Percentiles rank a stretch among this genome's conserved stretches.
Evolutionary conservation across 2,113 vertebrate species (phyloP).

Genomic region (Pseudolaguvia tuberculata): DNA sequence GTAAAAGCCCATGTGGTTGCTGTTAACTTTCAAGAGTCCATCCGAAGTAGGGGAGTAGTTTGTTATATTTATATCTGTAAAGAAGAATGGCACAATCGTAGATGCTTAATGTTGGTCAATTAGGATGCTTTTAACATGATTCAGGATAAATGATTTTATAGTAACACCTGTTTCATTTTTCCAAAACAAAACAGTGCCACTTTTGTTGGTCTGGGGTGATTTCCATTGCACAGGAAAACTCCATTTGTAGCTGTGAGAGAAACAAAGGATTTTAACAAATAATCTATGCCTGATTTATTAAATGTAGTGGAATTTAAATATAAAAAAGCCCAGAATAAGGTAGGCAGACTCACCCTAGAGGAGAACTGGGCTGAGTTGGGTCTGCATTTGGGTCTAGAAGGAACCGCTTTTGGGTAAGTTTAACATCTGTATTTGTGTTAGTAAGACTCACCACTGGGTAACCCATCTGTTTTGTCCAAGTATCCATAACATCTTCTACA

Average conservation of each 20-base stretch:
- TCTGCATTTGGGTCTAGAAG: slow-evolving; percentile 80
- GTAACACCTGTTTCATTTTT: slow-evolving; percentile 67
- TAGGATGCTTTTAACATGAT: background rate
- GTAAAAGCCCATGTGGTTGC: slow-evolving; percentile 86
- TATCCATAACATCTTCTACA: slow-evolving; percentile 86
- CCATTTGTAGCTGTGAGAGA: slow-evolving; percentile 83
- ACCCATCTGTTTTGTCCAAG: slow-evolving; percentile 96
- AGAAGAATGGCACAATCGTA: background rate
- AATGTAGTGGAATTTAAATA: background rate
- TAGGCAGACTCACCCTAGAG: slow-evolving; percentile 66
- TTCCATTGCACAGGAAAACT: slow-evolving; percentile 83
- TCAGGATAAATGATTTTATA: background rate
- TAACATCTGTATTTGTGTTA: slow-evolving; percentile 29
- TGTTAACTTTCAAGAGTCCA: slow-evolving; percentile 76
- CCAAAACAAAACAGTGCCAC: slow-evolving; percentile 61
- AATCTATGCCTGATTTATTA: background rate
- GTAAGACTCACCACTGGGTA: slow-evolving; percentile 79
- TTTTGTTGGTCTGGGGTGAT: slow-evolving; percentile 44
- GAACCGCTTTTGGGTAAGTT: slow-evolving; percentile 78
- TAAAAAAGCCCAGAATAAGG: background rate
- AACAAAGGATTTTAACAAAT: slow-evolving; percentile 10
- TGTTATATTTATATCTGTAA: slow-evolving; percentile 63
- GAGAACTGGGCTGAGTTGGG: slow-evolving; percentile 66
- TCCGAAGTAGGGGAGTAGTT: slow-evolving; percentile 43
- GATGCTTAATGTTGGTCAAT: background rate